phyloP scores from a whole-genome alignment of 1,140 invertebrate species.

The Dolichoris vasculosae region DNA sequence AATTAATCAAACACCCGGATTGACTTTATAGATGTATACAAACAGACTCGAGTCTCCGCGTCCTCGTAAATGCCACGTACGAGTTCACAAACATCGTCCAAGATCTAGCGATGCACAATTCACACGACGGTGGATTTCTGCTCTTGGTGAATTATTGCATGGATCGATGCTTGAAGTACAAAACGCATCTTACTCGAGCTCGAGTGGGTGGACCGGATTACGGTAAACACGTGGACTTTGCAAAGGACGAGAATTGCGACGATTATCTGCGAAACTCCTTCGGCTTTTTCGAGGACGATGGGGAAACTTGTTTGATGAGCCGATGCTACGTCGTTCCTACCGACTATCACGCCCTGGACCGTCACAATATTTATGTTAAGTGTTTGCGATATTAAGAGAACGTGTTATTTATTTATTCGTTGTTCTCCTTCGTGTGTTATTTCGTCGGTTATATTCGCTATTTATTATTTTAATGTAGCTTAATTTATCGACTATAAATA shows the following conservation, averaged over 20 bases:
- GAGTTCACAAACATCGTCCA: background rate
- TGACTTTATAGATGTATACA: background rate
- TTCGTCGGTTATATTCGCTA: too few relatives aligned
- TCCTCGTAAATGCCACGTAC: background rate
- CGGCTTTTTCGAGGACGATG: background rate
- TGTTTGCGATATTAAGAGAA: too few relatives aligned
- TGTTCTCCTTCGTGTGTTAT: too few relatives aligned
- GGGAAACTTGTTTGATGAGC: background rate
- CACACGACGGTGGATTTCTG: background rate
- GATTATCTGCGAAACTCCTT: background rate
- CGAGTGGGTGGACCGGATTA: background rate
- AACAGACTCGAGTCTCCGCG: background rate
- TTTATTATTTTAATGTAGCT: too few relatives aligned
- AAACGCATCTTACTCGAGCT: background rate
- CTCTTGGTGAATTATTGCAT: background rate
- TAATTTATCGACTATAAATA: too few relatives aligned
- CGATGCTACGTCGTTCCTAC: background rate
- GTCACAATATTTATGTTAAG: background rate
- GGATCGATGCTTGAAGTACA: background rate
- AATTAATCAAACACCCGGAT: background rate
- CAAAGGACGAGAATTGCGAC: background rate
- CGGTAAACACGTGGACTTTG: background rate
- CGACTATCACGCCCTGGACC: background rate
- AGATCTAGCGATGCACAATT: background rate
- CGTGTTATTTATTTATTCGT: too few relatives aligned